phyloP scores from a whole-genome alignment of 2,888 invertebrate genomes.

The Serrognathus titanus region DNA sequence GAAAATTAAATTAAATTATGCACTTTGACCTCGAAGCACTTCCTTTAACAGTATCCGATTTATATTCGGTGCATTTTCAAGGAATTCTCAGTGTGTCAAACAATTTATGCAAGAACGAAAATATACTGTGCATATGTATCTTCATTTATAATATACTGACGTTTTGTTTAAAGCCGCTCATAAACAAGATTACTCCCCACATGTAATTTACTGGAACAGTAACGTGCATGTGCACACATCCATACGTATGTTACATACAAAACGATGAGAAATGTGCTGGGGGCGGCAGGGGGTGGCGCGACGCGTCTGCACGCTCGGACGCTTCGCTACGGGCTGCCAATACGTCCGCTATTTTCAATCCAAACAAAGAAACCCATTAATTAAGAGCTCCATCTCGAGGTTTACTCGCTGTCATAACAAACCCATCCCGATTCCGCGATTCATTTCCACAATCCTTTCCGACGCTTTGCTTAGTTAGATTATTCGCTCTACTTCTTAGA shows the following conservation, averaged over 20 bases:
- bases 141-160: constrained; percentile 20
- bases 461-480: constrained; percentile 1
- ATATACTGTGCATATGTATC: constrained; percentile 10
- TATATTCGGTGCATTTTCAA: too few relatives aligned
- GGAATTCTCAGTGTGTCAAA: too few relatives aligned
- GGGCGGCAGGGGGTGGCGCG: constrained; percentile 32
- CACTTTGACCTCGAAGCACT: too few relatives aligned
- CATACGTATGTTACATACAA: background rate
- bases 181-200: constrained; percentile 15
- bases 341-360: constrained; percentile 46
- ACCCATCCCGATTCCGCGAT: constrained; percentile 31
- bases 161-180: constrained; percentile 20
- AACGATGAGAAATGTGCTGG: constrained; percentile 12
- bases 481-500: constrained; percentile 4
- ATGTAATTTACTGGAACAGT: constrained; percentile 11
- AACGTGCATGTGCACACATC: background rate
- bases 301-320: constrained; percentile 42
- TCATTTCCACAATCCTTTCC: constrained; percentile 7
- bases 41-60: too few relatives aligned
- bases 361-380: constrained; percentile 50
- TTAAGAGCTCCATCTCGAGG: constrained; percentile 49
- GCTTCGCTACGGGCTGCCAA: constrained; percentile 41
- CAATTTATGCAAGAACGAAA: too few relatives aligned
- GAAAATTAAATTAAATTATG: too few relatives aligned
- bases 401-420: constrained; percentile 45